These are phyloP conservation scores for Brachymystax lenok DNA, from an alignment of 2,797 vertebrate species.

Conservation along the genomic window DNA sequence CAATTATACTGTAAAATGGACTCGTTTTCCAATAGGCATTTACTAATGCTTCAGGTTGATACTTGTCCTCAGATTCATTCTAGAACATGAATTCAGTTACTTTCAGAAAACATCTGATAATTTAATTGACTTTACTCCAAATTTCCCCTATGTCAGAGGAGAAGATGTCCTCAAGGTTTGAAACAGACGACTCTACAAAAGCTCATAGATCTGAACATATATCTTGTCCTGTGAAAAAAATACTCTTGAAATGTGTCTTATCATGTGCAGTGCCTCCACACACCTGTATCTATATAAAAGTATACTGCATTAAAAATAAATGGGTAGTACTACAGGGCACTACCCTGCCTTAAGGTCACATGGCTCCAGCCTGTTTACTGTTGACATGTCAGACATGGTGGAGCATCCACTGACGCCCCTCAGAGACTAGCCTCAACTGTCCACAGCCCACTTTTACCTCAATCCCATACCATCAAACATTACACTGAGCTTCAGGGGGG, in stretches of 20 bases:
- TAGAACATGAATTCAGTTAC: constrained; percentile 11
- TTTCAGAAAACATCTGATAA: neutral
- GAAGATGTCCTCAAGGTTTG: neutral
- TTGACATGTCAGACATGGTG: too few relatives aligned
- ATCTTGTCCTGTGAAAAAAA: too few relatives aligned
- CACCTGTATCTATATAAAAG: constrained; percentile 10
- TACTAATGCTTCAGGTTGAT: neutral
- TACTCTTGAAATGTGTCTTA: too few relatives aligned
- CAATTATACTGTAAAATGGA: neutral
- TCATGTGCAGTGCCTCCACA: constrained; percentile 61
- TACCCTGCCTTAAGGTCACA: too few relatives aligned
- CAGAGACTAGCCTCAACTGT: constrained; percentile 8
- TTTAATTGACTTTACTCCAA: neutral
- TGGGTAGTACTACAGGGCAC: too few relatives aligned
- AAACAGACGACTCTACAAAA: neutral
- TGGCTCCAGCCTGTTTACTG: neutral
- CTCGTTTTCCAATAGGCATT: neutral
- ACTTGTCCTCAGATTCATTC: neutral
- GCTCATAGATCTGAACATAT: too few relatives aligned
- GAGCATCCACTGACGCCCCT: too few relatives aligned
- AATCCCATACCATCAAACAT: neutral
- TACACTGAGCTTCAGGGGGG: too few relatives aligned
- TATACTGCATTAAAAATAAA: too few relatives aligned
- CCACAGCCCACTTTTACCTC: neutral
- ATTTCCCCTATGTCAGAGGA: neutral